Conservation (phyloP, 2,113 vertebrate species). For the Euleptes europaea region DNA sequence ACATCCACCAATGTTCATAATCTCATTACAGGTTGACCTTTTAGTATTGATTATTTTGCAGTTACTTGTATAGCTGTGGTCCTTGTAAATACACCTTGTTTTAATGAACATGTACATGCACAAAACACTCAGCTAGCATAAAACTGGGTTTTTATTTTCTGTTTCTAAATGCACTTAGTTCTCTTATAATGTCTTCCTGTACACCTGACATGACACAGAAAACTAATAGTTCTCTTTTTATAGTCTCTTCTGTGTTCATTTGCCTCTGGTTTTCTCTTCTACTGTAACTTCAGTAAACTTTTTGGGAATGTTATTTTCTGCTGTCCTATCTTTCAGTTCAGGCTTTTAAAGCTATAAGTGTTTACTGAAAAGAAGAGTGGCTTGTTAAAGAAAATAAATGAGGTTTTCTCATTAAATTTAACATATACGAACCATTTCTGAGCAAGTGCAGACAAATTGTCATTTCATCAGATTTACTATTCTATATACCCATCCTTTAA, state of each 20-base stretch:
- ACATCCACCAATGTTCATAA: background rate
- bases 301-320: background rate
- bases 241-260: rapidly evolving
- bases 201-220: too few relatives aligned
- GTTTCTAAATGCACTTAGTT: background rate
- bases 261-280: background rate
- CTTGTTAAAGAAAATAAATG: background rate
- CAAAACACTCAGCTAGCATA: background rate
- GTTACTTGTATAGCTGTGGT: background rate
- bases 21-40: background rate
- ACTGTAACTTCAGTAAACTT: rapidly evolving
- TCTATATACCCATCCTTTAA: background rate
- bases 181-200: background rate
- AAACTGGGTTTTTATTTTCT: background rate
- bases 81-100: background rate
- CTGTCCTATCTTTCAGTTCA: background rate
- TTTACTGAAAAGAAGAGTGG: background rate
- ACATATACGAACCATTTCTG: background rate
- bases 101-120: background rate
- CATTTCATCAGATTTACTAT: background rate
- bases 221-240: background rate
- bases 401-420: background rate
- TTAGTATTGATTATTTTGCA: background rate
- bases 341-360: background rate
- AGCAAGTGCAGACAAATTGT: background rate